Evolutionary conservation across 2,113 vertebrate genomes (phyloP), one percentile per base, ranked within the genome.

Genomic region (Cyphomyrus plagiostoma): DNA sequence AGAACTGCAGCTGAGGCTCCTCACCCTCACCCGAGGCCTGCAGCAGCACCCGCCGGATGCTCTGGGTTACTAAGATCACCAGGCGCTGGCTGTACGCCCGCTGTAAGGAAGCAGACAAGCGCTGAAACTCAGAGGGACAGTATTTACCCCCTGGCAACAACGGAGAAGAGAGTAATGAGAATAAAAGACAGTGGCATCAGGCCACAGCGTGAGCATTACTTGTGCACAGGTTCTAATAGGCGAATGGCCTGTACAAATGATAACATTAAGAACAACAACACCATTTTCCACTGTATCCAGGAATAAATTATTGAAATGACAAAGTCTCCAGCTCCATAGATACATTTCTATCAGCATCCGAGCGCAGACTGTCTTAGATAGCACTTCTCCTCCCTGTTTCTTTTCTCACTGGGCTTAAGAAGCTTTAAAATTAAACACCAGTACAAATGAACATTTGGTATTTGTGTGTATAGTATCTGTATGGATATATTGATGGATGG

Each of bases 1-100:
- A 95, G 89, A 99, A 97, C 53, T 97, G 94, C 3, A 99, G 93
- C 0, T 56, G 93, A 0, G 97, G 97, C 86, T 98, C 96, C 85
- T 97, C 94, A 0, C 97, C 97, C 15, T 91, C 91, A 0, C 98
- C 98, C 0, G 92, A 92, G 1, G 91, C 95, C 48, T 92, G 89
- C 3, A 99, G 89, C 7, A 93, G 15, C 46, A 97, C 89, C 53
- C 91, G 91, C 77, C 96, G 94, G 30, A 87, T 58, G 93, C 96
- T 97, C 62, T 97, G 96, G 19, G 91, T 45, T 52, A 98, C 91
- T 1, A 86, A 91, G 84, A 99, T 86, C 86, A 93, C 88, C 49
- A 99, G 91, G 9, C 88, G 88, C 2, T 95, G 94, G 91, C 85
- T 96, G 94, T 98, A 99, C 2, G 66, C 83, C 80, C 92, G 95